A percentile compares a stretch with the other conserved stretches of the same genome.
Evolutionary conservation across 2,888 invertebrate genomes (phyloP).

Genomic region (Habroteleia sp.): DNA sequence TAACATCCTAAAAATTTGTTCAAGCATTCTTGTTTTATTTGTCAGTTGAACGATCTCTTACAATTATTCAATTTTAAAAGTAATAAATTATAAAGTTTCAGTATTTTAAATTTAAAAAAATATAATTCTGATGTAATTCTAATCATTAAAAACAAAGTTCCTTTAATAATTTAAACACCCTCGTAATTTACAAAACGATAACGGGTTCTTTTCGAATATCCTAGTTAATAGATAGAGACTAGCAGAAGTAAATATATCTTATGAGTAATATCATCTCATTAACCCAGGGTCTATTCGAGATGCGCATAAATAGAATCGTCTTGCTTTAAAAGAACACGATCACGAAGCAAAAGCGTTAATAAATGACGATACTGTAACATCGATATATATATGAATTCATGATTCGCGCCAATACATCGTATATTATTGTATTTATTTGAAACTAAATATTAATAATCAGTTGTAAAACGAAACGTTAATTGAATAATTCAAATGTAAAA

Average conservation of each 20-base stretch:
- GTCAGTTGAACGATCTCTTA: no score
- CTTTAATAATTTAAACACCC: no score
- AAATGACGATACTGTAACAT: conserved; percentile 68
- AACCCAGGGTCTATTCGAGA: conserved; percentile 67
- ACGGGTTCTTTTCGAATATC: conserved; percentile 72
- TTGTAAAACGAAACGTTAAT: conserved; percentile 14
- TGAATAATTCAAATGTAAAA: conserved; percentile 63
- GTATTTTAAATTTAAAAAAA: no score
- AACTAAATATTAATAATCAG: conserved; percentile 29
- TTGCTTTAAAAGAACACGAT: conserved; percentile 70
- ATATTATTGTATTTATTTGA: conserved; percentile 18
- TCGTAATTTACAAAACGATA: no score
- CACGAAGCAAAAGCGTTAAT: conserved; percentile 70
- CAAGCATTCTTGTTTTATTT: no score
- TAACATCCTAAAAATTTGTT: no score
- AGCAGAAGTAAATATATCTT: conserved; percentile 40
- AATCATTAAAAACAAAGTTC: no score
- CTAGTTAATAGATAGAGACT: conserved; percentile 73
- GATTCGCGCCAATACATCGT: conserved; percentile 7
- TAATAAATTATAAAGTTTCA: no score
- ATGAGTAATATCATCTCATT: conserved; percentile 17
- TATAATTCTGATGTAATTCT: no score
- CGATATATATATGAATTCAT: conserved; percentile 22
- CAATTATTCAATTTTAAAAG: no score
- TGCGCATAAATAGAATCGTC: conserved; percentile 77